These are phyloP conservation scores for Pollachius pollachius DNA, from an alignment of 2,113 vertebrate species.

Conservation along the genomic window DNA sequence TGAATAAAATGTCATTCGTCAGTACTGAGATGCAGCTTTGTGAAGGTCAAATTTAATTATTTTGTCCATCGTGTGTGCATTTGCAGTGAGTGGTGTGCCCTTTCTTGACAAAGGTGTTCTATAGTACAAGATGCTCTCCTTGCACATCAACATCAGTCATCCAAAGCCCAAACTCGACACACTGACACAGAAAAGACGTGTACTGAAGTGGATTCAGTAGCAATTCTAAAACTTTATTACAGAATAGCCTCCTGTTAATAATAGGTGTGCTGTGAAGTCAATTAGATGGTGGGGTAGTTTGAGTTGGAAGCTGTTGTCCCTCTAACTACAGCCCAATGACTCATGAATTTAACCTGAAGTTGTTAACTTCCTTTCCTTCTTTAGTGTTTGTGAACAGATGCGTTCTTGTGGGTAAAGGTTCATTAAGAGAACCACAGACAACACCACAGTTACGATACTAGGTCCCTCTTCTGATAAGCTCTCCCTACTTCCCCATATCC, in stretches of 20 bases:
- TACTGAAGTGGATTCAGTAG: conserved; percentile 18
- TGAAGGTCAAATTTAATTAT: conserved; percentile 3
- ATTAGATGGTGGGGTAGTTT: too few relatives aligned
- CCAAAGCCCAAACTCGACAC: not conserved
- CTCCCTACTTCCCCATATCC: conserved; percentile 3
- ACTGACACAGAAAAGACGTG: not conserved
- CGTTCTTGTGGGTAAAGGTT: too few relatives aligned
- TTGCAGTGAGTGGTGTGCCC: not conserved
- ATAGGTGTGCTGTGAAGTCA: conserved; percentile 1
- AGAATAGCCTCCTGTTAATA: not conserved
- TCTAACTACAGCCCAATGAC: too few relatives aligned
- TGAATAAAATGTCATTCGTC: conserved; percentile 4
- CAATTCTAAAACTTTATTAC: conserved; percentile 15
- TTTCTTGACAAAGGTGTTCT: conserved; percentile 5
- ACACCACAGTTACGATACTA: too few relatives aligned
- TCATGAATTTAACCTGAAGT: too few relatives aligned
- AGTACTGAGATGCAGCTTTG: conserved; percentile 35
- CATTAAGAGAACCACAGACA: too few relatives aligned
- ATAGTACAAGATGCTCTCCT: conserved; percentile 5
- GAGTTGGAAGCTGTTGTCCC: too few relatives aligned
- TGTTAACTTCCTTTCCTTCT: too few relatives aligned
- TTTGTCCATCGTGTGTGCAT: conserved; percentile 16
- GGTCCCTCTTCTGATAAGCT: too few relatives aligned
- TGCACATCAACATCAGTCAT: conserved; percentile 3
- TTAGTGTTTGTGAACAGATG: too few relatives aligned